Conservation (phyloP, 2,797 vertebrate genomes). For the Xiphophorus birchmanni region DNA sequence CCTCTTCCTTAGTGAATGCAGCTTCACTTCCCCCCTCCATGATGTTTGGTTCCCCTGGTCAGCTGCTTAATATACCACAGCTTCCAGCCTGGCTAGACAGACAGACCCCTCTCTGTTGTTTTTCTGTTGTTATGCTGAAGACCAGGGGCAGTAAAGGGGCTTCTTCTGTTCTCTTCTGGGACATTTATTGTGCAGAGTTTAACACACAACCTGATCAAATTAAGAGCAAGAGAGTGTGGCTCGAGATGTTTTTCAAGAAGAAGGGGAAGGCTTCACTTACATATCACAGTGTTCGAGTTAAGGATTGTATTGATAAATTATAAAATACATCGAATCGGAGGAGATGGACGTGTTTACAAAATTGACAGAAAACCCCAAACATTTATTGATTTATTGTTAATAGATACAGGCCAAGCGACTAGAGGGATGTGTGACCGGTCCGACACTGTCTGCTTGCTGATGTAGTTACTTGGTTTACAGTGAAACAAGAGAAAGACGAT, state of each 20-base stretch:
- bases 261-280: constrained; percentile 30
- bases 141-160: constrained; percentile 77
- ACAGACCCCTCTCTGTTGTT: constrained; percentile 81
- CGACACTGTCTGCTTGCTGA: constrained; percentile 41
- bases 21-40: constrained; percentile 65
- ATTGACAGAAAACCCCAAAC: background rate
- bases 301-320: background rate
- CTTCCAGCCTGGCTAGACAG: constrained; percentile 69
- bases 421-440: constrained; percentile 44
- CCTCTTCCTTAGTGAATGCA: constrained; percentile 45
- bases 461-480: constrained; percentile 39
- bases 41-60: constrained; percentile 75
- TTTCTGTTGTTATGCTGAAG: constrained; percentile 77
- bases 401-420: constrained; percentile 29
- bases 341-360: background rate
- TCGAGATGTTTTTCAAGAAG: constrained; percentile 56
- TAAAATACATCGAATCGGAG: background rate
- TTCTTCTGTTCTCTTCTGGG: constrained; percentile 79
- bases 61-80: constrained; percentile 75
- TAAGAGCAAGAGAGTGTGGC: constrained; percentile 59
- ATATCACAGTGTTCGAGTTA: constrained; percentile 1
- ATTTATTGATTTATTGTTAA: constrained; percentile 15
- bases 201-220: constrained; percentile 80
- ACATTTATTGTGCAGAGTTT: constrained; percentile 74
- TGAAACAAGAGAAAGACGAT: constrained; percentile 44